Evolutionary conservation across 2,797 vertebrate species (phyloP), one percentile per base, ranked within the genome.

Genomic region (Melanotaenia parkinsoni): DNA sequence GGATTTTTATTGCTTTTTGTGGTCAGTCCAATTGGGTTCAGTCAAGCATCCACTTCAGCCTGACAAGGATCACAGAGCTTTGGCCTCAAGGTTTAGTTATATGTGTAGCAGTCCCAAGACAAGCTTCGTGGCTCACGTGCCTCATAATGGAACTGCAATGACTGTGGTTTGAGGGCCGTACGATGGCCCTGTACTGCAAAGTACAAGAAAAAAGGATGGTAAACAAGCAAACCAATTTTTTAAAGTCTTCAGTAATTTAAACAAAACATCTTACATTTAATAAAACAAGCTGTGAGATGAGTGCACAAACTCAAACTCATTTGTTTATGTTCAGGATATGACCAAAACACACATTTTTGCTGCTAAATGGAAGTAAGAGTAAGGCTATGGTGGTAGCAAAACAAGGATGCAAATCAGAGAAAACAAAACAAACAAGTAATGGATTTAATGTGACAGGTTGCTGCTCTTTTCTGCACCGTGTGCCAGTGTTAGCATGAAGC

Each of bases 1-100:
- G n/a, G 37, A 51, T 66, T 59, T 68, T 57, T 47, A 43, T 32
- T 67, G 24, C 16, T 28, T 56, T 56, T 45, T 58, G n/a, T 61
- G 10, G 33, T 58, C 53, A 47, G 9, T 73, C 22, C 20, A n/a
- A 8, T 16, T 72, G 24, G 18, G 3, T 20, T 18, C 37, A 66
- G 18, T 26, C 3, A 33, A 61, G 43, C 26, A 16, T 72, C 62
- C 18, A 60, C 35, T 33, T 73, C 30, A 30, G 22, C 40, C 56
- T 1, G 32, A 53, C 7, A 43, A 53, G 51, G 51, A 54, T 54
- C 51, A 26, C 22, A 14, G 22, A 54, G 51, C 12, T 28, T 26
- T 54, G 11, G 2, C 51, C 51, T 28, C 2, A 28, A 26, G 13
- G 10, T 54, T 28, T 26, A 5, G 9, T 54, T 54, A 28, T 26